phyloP scores from a whole-genome alignment of 2,113 vertebrate genomes.

The Herpailurus yagouaroundi region DNA sequence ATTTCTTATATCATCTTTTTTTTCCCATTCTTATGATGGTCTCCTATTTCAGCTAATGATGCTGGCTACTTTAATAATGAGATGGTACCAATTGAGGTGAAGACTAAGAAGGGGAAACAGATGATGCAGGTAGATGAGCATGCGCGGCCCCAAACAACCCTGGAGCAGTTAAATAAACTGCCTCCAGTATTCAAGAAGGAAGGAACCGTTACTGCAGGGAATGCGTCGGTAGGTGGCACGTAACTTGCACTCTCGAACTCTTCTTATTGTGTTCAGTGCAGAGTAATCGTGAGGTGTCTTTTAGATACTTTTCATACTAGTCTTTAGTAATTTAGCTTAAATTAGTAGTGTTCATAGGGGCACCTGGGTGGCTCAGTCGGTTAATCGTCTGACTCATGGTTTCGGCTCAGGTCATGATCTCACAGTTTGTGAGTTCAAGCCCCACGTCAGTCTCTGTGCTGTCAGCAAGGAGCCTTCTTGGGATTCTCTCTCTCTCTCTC shows the following conservation, averaged over 20 bases:
- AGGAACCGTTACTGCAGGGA: slow-evolving; percentile 96
- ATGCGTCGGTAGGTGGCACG: slow-evolving; percentile 91
- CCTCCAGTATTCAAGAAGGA: slow-evolving; percentile 94
- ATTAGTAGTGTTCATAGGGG: neutral
- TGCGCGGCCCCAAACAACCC: slow-evolving; percentile 93
- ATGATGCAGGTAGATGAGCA: slow-evolving; percentile 94
- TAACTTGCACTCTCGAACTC: neutral
- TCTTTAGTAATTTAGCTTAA: neutral
- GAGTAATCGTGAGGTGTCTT: neutral
- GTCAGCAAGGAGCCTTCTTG: no score
- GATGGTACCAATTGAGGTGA: slow-evolving; percentile 95
- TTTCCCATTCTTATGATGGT: neutral
- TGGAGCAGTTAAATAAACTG: slow-evolving; percentile 94
- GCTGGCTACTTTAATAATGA: slow-evolving; percentile 92
- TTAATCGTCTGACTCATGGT: no score
- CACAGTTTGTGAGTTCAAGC: no score
- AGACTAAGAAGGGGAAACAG: slow-evolving; percentile 93
- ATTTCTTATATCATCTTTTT: neutral
- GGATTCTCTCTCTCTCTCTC: no score
- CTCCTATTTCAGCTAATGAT: slow-evolving; percentile 89
- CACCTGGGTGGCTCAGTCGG: no score
- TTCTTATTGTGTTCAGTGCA: neutral
- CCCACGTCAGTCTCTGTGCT: no score
- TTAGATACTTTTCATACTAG: neutral
- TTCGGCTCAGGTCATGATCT: no score